phyloP scores from a whole-genome alignment of 1,140 invertebrate genomes.

The Cardiocondyla obscurior region DNA sequence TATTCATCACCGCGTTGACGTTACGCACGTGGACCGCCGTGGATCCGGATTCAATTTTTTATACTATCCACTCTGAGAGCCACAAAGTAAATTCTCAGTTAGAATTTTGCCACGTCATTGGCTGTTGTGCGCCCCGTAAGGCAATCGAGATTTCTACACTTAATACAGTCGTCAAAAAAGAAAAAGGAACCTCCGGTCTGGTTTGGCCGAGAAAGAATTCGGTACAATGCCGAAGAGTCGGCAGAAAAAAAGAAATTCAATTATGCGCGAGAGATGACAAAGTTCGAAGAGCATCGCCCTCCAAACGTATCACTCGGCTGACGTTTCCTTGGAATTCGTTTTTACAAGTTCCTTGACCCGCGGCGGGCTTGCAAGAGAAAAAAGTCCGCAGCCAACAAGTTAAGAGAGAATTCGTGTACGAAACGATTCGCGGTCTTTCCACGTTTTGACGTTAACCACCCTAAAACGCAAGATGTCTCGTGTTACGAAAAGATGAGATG shows the following conservation, averaged over 20 bases:
- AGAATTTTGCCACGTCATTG: constrained; percentile 22
- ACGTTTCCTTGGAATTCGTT: neutral
- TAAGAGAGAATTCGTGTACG: neutral
- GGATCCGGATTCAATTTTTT: constrained; percentile 28
- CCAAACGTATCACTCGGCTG: neutral
- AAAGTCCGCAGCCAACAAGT: neutral
- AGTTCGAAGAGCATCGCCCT: constrained; percentile 21
- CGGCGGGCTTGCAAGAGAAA: neutral
- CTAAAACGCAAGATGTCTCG: constrained; percentile 20
- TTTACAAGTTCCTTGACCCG: constrained; percentile 55
- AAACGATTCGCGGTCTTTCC: constrained; percentile 12
- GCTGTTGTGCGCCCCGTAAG: neutral
- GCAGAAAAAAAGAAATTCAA: constrained; percentile 35
- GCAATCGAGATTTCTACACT: constrained; percentile 28
- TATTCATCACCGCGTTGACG: constrained; percentile 1
- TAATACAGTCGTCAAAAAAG: neutral
- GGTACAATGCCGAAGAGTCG: neutral
- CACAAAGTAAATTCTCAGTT: constrained; percentile 28
- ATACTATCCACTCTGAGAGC: neutral
- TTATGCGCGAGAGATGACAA: neutral
- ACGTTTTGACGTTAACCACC: neutral
- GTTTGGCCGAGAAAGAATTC: neutral
- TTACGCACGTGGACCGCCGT: neutral
- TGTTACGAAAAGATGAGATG: neutral
- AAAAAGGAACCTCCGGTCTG: neutral